Evolutionary conservation across 2,888 invertebrate species (phyloP), one percentile per base, ranked within the genome.

Genomic region (Chironomus tentans): DNA sequence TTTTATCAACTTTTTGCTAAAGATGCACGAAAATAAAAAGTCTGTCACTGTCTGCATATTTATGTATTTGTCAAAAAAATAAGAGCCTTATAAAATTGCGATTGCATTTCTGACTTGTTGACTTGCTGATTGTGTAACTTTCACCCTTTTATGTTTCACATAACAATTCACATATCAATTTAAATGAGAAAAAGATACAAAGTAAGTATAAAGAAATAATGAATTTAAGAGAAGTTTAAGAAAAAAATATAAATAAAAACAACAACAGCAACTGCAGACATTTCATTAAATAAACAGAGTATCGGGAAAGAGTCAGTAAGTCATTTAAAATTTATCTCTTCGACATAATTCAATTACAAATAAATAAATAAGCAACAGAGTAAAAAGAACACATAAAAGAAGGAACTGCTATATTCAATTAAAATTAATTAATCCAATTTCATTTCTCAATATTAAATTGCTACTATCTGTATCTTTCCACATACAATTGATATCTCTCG

Each of bases 351-450:
- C 56, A 56, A 56, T 56, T 56, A 56, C 22, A 65, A 18, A 15
- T 18, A 56, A 56, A n/a, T 18, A 18, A 15, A 56, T 56, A n/a
- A 50, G n/a, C n/a, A 4, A 50, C 7, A 15, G 50, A 56, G 56
- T n/a, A 56, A 10, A 56, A 15, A 56, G 15, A 21, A 71, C 71
- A 71, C 21, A 48, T 46, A 70, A 38, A 38, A 38, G 38, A 38
- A 38, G 38, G 38, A 38, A 56, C 56, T 73, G 72, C 61, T 62
- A 73, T 38, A 61, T 62, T 73, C 72, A 73, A 73, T 73, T 73
- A 73, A 73, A 73, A 73, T 73, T 73, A 73, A 73, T 73, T 73
- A 73, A 61, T 65, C 65, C 65, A 65, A 13, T 65, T 56, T 56
- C 56, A 56, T 56, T 56, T 56, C 38, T 38, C 56, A 56, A 56